Percentiles rank a stretch among this genome's conserved stretches.
These are phyloP conservation scores for Aldabrachelys gigantea DNA, from an alignment of 2,113 vertebrate species.

Conservation along the genomic window DNA sequence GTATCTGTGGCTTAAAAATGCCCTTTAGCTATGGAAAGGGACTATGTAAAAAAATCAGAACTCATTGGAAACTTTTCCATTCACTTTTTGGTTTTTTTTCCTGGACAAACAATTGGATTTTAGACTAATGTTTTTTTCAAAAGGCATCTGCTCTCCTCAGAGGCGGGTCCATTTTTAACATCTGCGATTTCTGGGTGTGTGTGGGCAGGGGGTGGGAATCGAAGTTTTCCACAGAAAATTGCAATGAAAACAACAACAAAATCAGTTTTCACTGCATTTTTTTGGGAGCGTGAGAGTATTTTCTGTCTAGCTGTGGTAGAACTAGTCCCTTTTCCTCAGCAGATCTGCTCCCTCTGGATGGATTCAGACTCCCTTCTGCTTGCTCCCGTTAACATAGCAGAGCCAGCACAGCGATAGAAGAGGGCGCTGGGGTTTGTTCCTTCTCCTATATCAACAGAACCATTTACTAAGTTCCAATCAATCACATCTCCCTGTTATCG, in stretches of 20 bases:
- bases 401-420: constrained; percentile 49
- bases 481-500: background rate
- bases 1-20: background rate
- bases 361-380: background rate
- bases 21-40: background rate
- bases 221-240: background rate
- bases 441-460: background rate
- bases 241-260: background rate
- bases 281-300: constrained; percentile 39
- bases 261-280: constrained; percentile 45
- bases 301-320: constrained; percentile 55
- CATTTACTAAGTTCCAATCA: background rate
- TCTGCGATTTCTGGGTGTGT: too few relatives aligned
- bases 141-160: background rate
- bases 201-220: background rate
- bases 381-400: constrained; percentile 17
- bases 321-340: constrained; percentile 44
- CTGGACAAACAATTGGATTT: background rate
- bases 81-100: too few relatives aligned
- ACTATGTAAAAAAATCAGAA: background rate
- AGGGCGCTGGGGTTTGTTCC: background rate
- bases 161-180: background rate
- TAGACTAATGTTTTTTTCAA: background rate
- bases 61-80: background rate
- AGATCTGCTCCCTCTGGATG: background rate